Percentiles rank a stretch among this genome's conserved stretches.
These are phyloP conservation scores for Discoglossus pictus DNA, from an alignment of 2,797 vertebrate genomes.

Conservation along the genomic window DNA sequence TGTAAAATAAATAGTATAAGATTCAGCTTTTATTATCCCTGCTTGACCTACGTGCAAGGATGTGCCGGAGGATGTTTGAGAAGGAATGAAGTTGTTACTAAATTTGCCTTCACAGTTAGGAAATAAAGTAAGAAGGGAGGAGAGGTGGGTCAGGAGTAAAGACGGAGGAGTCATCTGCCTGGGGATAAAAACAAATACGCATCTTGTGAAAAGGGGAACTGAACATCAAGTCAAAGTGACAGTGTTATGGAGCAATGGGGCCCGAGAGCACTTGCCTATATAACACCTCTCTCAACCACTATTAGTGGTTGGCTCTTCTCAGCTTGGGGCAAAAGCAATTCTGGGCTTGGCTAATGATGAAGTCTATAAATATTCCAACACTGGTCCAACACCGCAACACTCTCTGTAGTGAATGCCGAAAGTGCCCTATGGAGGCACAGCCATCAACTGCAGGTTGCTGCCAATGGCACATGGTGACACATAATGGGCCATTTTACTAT, in stretches of 20 bases:
- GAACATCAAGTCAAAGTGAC: conserved; percentile 29
- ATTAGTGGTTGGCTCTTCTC: not conserved
- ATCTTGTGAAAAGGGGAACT: conserved; percentile 6
- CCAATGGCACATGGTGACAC: too few relatives aligned
- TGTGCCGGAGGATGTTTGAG: not conserved
- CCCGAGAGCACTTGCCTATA: conserved; percentile 23
- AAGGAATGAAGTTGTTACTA: conserved; percentile 24
- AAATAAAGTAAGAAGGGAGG: not conserved
- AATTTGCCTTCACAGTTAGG: conserved; percentile 27
- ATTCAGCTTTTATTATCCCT: conserved; percentile 7
- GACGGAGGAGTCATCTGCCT: conserved; percentile 16
- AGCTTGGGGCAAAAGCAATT: not conserved
- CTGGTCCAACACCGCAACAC: too few relatives aligned
- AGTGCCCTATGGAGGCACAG: too few relatives aligned
- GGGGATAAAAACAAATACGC: conserved; percentile 7
- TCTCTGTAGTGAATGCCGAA: too few relatives aligned
- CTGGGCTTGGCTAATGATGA: too few relatives aligned
- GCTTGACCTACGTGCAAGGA: conserved; percentile 23
- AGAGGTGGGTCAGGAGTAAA: not conserved
- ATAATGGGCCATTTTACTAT: too few relatives aligned
- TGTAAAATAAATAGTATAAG: too few relatives aligned
- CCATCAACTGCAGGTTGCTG: too few relatives aligned
- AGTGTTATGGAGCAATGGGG: conserved; percentile 26
- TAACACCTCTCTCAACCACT: conserved; percentile 25
- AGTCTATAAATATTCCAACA: too few relatives aligned